Evolutionary conservation across 2,888 invertebrate genomes (phyloP).

Genomic region (Dugesia japonica): DNA sequence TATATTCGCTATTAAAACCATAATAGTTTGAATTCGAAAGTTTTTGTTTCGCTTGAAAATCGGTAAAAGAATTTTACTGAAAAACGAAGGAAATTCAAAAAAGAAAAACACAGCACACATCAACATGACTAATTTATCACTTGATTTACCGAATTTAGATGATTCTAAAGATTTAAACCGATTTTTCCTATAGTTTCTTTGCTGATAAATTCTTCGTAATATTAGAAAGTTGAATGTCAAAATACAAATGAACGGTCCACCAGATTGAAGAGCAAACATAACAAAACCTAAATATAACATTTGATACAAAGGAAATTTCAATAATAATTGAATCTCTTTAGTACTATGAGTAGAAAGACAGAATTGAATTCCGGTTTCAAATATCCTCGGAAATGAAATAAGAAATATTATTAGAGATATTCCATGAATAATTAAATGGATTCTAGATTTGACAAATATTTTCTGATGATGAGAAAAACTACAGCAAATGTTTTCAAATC

Average conservation of each 20-base stretch:
- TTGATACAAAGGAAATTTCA: neutral
- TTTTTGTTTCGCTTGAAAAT: neutral
- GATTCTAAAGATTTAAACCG: neutral
- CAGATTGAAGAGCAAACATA: neutral
- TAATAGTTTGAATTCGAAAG: neutral
- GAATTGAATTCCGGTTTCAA: neutral
- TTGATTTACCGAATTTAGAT: neutral
- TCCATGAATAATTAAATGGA: neutral
- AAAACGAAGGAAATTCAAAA: constrained; percentile 3
- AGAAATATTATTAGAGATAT: neutral
- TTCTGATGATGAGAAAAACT: neutral
- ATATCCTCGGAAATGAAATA: neutral
- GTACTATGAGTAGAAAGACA: neutral
- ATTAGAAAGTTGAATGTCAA: neutral
- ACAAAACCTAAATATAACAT: neutral
- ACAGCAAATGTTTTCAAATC: constrained; percentile 1
- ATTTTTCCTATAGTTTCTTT: neutral
- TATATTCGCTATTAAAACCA: neutral
- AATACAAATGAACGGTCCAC: neutral
- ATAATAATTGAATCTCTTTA: neutral
- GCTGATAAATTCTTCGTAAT: neutral
- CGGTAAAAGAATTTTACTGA: constrained; percentile 6
- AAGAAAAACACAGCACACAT: neutral
- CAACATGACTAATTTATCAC: neutral
- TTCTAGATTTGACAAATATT: neutral